Conservation (phyloP, 2,797 vertebrate species). For the Notolepis coatsorum region DNA sequence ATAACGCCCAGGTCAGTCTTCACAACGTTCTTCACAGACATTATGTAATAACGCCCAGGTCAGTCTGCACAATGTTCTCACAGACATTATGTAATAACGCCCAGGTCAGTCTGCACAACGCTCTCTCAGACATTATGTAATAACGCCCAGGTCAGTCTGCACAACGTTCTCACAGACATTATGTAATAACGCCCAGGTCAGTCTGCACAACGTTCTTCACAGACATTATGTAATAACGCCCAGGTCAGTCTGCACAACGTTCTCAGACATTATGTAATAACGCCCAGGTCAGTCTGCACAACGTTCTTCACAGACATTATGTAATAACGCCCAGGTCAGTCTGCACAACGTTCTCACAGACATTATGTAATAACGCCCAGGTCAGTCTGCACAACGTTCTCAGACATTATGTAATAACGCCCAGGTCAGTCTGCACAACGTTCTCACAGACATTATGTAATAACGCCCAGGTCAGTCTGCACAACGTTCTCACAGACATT, state of each 20-base stretch:
- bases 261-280: slow-evolving; percentile 90
- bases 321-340: slow-evolving; percentile 81
- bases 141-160: slow-evolving; percentile 64
- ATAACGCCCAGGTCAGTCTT: slow-evolving; percentile 69
- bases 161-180: not conserved
- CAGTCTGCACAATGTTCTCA: not conserved
- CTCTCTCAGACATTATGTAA: slow-evolving; percentile 90
- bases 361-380: no score
- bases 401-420: slow-evolving; percentile 90
- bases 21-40: not conserved
- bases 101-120: no score
- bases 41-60: slow-evolving; percentile 87
- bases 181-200: slow-evolving; percentile 85
- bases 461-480: slow-evolving; percentile 64
- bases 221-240: no score
- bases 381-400: slow-evolving; percentile 91
- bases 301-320: slow-evolving; percentile 59
- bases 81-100: no score
- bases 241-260: no score
- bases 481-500: not conserved
- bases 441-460: slow-evolving; percentile 79
- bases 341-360: not conserved
- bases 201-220: not conserved
- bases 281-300: slow-evolving; percentile 60
- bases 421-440: slow-evolving; percentile 54